These are phyloP conservation scores for Ceratitis capitata DNA, from an alignment of 1,140 invertebrate genomes.

Conservation along the genomic window DNA sequence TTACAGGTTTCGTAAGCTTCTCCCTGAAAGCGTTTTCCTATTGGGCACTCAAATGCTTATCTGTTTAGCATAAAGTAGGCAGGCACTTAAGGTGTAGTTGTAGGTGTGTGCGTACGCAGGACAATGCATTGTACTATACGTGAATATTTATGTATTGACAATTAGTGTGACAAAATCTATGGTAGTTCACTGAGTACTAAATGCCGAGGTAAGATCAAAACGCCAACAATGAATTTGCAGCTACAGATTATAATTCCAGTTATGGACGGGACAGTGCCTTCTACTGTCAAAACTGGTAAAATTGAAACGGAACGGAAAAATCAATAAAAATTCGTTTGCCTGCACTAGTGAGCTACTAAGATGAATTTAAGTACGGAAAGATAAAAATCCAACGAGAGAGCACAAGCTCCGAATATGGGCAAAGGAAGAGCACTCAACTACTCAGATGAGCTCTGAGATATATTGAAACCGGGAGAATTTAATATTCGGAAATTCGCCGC, in stretches of 20 bases:
- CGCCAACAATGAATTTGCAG: background rate
- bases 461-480: background rate
- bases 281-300: conserved; percentile 7
- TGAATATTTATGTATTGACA: background rate
- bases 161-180: background rate
- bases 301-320: conserved; percentile 29
- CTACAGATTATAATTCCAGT: background rate
- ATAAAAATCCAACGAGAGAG: background rate
- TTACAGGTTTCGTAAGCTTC: too few species aligned
- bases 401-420: background rate
- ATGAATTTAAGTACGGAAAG: conserved; percentile 31
- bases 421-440: background rate
- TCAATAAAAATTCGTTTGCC: conserved; percentile 16
- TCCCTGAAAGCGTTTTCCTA: background rate
- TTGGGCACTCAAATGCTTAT: background rate
- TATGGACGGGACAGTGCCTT: background rate
- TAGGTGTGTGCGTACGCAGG: background rate
- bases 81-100: background rate
- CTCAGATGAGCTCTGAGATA: background rate
- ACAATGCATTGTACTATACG: background rate
- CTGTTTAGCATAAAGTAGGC: background rate
- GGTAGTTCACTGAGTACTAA: background rate
- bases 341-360: conserved; percentile 36
- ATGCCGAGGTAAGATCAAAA: background rate
- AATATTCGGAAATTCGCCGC: conserved; percentile 16